Conservation (phyloP, 2,888 invertebrate species). For the Celastrina argiolus region DNA sequence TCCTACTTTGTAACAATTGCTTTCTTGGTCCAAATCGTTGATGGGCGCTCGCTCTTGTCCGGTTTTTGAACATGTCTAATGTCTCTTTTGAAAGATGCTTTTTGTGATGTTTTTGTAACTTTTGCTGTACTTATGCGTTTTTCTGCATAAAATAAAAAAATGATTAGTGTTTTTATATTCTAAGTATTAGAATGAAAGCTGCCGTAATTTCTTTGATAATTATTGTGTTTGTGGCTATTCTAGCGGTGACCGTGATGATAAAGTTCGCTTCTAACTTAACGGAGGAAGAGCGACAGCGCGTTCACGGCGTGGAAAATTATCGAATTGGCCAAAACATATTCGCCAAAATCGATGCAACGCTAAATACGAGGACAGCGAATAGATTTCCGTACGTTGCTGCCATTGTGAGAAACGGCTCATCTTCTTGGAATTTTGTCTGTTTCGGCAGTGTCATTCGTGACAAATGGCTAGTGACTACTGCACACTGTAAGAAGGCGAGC, state of each 20-base stretch:
- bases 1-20: no score
- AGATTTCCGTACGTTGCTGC: constrained; percentile 57
- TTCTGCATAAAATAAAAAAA: not conserved
- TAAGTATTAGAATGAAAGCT: constrained; percentile 47
- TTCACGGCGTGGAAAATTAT: not conserved
- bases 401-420: constrained; percentile 48
- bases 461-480: constrained; percentile 61
- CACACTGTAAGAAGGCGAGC: constrained; percentile 53
- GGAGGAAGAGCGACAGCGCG: constrained; percentile 48
- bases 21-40: no score
- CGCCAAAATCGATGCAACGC: not conserved
- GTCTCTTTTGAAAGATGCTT: no score
- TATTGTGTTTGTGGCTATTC: constrained; percentile 53
- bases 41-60: no score
- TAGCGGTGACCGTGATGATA: constrained; percentile 66
- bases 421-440: constrained; percentile 54
- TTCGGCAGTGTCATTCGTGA: constrained; percentile 57
- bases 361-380: constrained; percentile 32
- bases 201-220: constrained; percentile 54
- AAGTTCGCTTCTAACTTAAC: constrained; percentile 65
- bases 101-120: not conserved
- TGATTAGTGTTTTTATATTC: not conserved
- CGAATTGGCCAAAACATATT: not conserved
- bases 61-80: no score
- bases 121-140: not conserved